Evolutionary conservation across 2,797 vertebrate genomes (phyloP), one percentile per base, ranked within the genome.

Genomic region (Fistularia commersonii): DNA sequence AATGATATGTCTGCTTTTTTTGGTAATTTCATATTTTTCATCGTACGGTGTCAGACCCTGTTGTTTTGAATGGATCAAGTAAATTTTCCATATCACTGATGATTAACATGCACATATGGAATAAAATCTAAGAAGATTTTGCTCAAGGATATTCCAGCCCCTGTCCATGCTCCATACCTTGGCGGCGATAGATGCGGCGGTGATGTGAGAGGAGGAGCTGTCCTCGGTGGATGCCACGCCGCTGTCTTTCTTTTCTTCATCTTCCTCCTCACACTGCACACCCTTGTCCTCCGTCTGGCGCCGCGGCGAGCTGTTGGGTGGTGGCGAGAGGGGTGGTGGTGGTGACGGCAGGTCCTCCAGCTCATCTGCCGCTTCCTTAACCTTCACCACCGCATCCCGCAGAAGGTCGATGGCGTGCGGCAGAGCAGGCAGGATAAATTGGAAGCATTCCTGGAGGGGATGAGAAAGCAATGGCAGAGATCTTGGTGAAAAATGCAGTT

Each of bases 191-290:
- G 96, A 96, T 74, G 96, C 93, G 65, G 96, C 94, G 32, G 96
- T 98, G 90, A 98, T 97, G 83, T 98, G 96, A 61, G 97, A 98
- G 67, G 96, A 98, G 66, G 94, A 95, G 90, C 95, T 97, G 86
- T 98, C 96, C 89, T 98, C 96, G 40, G 96, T 98, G 82, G 96
- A 98, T 32, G 97, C 96, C 87, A 98, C 95, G 35, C 97, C 97
- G 2, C 97, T 98, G 75, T 99, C 97, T 87, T 99, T 98, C 88
- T 99, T 98, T 83, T 98, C 96, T 81, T 99, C 97, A 60, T 99
- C 97, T 74, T 99, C 96, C 76, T 98, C 97, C 83, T 99, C 96
- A 62, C 97, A 99, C 60, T 99, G 97, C 63, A 98, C 94, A 40
- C 97, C 97, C 89, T 98, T 98, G 84, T 99, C 97, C 88, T 98